Evolutionary conservation across 2,113 vertebrate genomes (phyloP).

Genomic region (Xiphophorus couchianus): DNA sequence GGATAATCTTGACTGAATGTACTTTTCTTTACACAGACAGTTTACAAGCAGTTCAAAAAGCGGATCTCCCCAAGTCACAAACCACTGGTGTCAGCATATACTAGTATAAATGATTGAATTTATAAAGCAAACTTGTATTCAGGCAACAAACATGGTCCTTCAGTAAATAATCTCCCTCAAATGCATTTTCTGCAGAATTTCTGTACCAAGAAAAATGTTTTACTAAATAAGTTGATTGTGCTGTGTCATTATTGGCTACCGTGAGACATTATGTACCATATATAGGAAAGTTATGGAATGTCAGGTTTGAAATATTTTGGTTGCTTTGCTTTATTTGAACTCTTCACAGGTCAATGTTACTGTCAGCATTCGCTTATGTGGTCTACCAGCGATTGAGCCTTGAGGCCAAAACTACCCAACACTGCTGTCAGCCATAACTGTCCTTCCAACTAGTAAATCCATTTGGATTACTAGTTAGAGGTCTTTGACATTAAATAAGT

Average conservation of each 20-base stretch:
- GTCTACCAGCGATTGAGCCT: neutral
- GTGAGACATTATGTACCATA: neutral
- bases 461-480: too few relatives aligned
- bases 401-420: neutral
- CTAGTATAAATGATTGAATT: neutral
- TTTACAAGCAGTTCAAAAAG: neutral
- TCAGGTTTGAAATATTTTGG: neutral
- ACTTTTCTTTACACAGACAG: neutral
- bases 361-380: neutral
- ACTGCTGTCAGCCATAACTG: too few relatives aligned
- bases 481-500: too few relatives aligned
- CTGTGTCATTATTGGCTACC: neutral
- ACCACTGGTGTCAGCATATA: neutral
- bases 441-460: too few relatives aligned
- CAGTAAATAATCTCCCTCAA: constrained; percentile 6
- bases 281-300: constrained; percentile 1
- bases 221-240: neutral
- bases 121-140: neutral
- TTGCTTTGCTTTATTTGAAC: neutral
- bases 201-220: neutral
- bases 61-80: neutral
- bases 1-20: neutral
- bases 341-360: neutral
- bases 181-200: neutral
- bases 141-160: neutral